Evolutionary conservation across 1,140 invertebrate genomes (phyloP).

Genomic region (Ips nitidus): DNA sequence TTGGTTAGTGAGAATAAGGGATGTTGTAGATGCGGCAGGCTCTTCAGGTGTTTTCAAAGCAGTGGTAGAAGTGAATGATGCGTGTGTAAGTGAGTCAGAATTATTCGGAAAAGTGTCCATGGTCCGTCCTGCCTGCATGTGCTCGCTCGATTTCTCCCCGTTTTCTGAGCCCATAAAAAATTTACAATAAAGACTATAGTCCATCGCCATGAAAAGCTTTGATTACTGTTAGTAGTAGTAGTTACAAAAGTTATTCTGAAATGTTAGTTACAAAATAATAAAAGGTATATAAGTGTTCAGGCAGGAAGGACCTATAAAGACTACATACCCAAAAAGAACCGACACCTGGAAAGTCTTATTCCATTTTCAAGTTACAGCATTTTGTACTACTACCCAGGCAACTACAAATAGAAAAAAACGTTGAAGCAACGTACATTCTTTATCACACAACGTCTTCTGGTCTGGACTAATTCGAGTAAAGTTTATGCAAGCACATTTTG

Average conservation of each 20-base stretch:
- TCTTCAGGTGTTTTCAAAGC: constrained; percentile 34
- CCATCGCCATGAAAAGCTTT: constrained; percentile 36
- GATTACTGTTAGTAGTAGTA: constrained; percentile 46
- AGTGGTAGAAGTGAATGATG: constrained; percentile 48
- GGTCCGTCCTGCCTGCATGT: constrained; percentile 53
- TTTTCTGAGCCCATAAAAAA: constrained; percentile 52
- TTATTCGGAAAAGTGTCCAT: constrained; percentile 48
- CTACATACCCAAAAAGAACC: constrained; percentile 42
- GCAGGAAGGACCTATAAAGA: constrained; percentile 53
- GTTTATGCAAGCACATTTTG: too few relatives aligned
- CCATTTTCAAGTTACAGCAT: constrained; percentile 2
- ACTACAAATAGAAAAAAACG: background rate
- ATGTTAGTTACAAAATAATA: constrained; percentile 47
- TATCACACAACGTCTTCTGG: too few relatives aligned
- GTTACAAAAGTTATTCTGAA: constrained; percentile 38
- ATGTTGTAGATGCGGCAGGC: constrained; percentile 25
- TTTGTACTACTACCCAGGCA: background rate
- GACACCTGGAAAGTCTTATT: constrained; percentile 32
- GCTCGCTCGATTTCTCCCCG: constrained; percentile 48
- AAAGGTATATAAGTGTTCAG: constrained; percentile 45
- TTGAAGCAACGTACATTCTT: background rate
- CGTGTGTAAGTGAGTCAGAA: constrained; percentile 47
- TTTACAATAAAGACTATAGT: constrained; percentile 45
- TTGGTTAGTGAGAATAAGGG: constrained; percentile 8
- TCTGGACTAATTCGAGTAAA: too few relatives aligned